phyloP scores from a whole-genome alignment of 2,113 vertebrate species.

The Cygnus atratus region DNA sequence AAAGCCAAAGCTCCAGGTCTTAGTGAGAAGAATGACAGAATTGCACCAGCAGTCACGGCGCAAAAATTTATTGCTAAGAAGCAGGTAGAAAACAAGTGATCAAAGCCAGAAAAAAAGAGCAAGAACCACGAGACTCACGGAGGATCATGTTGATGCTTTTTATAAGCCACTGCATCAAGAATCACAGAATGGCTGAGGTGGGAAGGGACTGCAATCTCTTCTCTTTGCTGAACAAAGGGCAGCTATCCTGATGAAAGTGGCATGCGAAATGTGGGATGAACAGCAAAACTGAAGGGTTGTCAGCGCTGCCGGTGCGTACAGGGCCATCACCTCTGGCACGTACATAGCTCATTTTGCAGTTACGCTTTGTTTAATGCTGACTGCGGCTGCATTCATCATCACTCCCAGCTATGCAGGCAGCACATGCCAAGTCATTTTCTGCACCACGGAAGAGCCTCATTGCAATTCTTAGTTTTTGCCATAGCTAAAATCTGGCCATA shows the following conservation, averaged over 20 bases:
- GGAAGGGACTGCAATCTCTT: neutral
- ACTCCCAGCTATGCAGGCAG: fast-evolving
- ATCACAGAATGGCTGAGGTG: no score
- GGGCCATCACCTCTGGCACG: fast-evolving
- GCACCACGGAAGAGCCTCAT: neutral
- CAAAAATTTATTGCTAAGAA: neutral
- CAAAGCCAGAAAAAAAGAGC: neutral
- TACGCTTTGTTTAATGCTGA: neutral
- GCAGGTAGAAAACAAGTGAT: neutral
- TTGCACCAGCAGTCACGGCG: neutral
- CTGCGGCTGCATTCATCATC: neutral
- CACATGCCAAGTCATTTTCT: fast-evolving
- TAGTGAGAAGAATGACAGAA: neutral
- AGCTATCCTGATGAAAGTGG: neutral
- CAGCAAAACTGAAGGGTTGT: neutral
- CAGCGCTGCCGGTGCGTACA: neutral
- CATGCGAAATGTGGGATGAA: neutral
- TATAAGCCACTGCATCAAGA: neutral
- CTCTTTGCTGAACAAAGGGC: neutral
- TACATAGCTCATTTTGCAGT: fast-evolving
- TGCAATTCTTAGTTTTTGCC: neutral
- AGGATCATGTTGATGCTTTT: neutral
- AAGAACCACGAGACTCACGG: neutral
- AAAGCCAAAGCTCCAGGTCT: neutral
- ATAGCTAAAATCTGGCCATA: neutral